Conservation (phyloP, 2,888 invertebrate species). For the Synanthedon formicaeformis region DNA sequence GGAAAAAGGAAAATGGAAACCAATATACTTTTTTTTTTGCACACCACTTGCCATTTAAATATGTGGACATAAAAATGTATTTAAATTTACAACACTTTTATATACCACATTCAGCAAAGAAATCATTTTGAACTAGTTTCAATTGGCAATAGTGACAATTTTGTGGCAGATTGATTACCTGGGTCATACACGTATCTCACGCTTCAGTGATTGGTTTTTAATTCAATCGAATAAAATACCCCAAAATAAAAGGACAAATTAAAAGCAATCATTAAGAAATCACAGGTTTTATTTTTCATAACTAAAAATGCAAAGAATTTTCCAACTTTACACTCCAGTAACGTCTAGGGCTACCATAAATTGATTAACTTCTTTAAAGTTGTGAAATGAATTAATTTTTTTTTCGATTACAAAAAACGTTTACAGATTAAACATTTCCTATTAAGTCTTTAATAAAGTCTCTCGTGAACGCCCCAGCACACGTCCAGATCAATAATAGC, state of each 20-base stretch:
- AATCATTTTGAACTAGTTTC: no score
- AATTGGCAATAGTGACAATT: no score
- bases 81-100: no score
- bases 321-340: conserved; percentile 61
- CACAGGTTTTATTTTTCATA: conserved; percentile 66
- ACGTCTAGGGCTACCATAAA: conserved; percentile 58
- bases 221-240: no score
- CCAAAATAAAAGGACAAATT: conserved; percentile 14
- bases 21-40: no score
- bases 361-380: conserved; percentile 49
- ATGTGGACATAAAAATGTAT: no score
- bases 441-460: conserved; percentile 64
- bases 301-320: conserved; percentile 68
- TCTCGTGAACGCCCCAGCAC: conserved; percentile 47
- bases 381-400: conserved; percentile 45
- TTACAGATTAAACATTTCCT: conserved; percentile 66
- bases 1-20: no score
- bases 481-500: conserved; percentile 52
- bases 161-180: no score
- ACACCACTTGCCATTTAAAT: no score
- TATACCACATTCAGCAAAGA: no score
- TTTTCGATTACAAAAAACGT: conserved; percentile 60
- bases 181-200: neutral
- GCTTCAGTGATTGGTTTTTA: conserved; percentile 3
- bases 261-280: conserved; percentile 49